Evolutionary conservation across 2,113 vertebrate genomes (phyloP).

Genomic region (Oenanthe oenanthe): DNA sequence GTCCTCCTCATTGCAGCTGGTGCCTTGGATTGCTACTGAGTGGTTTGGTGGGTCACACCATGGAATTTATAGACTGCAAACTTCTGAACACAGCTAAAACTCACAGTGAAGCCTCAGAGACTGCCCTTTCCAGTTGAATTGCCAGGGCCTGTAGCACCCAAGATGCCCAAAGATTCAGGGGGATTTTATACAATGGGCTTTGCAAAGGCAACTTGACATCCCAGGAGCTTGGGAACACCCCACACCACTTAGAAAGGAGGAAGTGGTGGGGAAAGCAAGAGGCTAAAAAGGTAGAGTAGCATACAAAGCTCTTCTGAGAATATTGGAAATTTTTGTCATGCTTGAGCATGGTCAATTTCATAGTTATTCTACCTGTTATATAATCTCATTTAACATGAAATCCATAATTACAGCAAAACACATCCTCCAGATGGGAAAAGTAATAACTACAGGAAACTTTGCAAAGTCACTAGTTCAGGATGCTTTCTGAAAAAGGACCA

Average conservation of each 20-base stretch:
- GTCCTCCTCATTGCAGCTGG: conserved; percentile 39
- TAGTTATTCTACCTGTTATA: not conserved
- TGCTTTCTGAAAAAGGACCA: not conserved
- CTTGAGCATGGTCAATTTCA: not conserved
- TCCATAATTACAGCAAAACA: not conserved
- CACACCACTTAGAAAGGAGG: not conserved
- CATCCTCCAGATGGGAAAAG: not conserved
- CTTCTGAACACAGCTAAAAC: not conserved
- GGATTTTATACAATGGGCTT: not conserved
- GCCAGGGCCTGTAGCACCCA: not conserved
- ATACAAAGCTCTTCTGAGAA: not conserved
- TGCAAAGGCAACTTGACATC: not conserved
- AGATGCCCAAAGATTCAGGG: not conserved
- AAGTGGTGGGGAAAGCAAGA: not conserved
- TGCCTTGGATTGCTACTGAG: not conserved
- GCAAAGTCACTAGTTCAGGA: not conserved
- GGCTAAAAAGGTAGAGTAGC: not conserved
- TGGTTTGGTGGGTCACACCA: conserved; percentile 9
- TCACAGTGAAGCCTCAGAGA: not conserved
- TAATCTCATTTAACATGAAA: not conserved
- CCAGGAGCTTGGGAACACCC: not conserved
- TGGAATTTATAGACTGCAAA: not conserved
- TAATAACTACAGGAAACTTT: not conserved
- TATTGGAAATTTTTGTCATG: not conserved
- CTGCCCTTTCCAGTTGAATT: not conserved